Evolutionary conservation across 2,888 invertebrate species (phyloP).

Genomic region (Hesperia comma): DNA sequence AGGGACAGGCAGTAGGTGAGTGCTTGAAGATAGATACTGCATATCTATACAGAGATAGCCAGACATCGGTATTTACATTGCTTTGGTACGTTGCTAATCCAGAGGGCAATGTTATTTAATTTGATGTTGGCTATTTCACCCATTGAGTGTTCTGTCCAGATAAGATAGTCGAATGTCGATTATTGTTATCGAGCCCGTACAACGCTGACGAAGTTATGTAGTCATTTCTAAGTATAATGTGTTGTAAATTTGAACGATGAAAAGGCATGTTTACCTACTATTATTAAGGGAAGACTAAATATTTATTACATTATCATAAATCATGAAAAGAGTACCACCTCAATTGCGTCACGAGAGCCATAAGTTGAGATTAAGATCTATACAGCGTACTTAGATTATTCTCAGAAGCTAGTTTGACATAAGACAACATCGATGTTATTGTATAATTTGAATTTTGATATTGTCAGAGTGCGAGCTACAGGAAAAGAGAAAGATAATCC

Average conservation of each 20-base stretch:
- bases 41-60: background rate
- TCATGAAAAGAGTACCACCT: too few relatives aligned
- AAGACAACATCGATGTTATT: too few relatives aligned
- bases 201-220: slow-evolving; percentile 8
- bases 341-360: too few relatives aligned
- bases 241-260: background rate
- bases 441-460: too few relatives aligned
- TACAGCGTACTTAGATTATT: too few relatives aligned
- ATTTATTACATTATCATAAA: too few relatives aligned
- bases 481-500: too few relatives aligned
- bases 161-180: slow-evolving; percentile 32
- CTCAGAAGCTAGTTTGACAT: too few relatives aligned
- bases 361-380: too few relatives aligned
- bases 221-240: background rate
- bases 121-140: slow-evolving; percentile 29
- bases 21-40: background rate
- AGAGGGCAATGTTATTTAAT: slow-evolving; percentile 30
- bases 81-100: slow-evolving; percentile 23
- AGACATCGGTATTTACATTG: slow-evolving; percentile 9
- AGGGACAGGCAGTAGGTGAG: background rate
- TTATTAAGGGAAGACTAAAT: too few relatives aligned
- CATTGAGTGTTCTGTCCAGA: slow-evolving; percentile 35
- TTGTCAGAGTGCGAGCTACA: too few relatives aligned
- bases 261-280: background rate
- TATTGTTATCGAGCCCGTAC: slow-evolving; percentile 21